Conservation (phyloP, 2,797 vertebrate species). For the Cynopterus sphinx region DNA sequence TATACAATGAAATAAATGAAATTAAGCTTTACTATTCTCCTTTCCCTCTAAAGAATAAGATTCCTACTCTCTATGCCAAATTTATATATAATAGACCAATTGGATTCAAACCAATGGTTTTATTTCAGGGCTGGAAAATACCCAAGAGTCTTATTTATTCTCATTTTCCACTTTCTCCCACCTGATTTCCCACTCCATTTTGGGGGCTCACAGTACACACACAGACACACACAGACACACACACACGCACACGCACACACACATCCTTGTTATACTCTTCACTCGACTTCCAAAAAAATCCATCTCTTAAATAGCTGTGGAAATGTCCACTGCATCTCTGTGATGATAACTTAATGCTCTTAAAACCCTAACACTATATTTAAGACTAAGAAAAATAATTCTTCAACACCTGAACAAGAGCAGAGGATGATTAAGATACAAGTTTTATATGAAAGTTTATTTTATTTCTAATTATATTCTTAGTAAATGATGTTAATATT, state of each 20-base stretch:
- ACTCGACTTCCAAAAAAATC: background rate
- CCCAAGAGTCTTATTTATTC: background rate
- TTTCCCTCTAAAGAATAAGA: background rate
- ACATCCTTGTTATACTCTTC: background rate
- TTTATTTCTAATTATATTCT: conserved; percentile 75
- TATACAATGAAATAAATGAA: background rate
- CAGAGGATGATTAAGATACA: conserved; percentile 70
- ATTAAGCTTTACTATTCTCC: background rate
- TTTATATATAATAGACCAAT: background rate
- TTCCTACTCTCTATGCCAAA: background rate
- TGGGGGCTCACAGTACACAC: background rate
- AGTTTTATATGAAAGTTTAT: conserved; percentile 69
- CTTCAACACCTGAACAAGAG: conserved; percentile 53
- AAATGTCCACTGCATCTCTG: background rate
- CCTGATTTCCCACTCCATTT: background rate
- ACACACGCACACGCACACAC: background rate
- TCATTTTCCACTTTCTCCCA: background rate
- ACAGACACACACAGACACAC: background rate
- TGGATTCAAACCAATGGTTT: background rate
- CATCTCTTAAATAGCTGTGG: background rate
- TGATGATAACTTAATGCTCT: background rate
- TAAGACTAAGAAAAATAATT: conserved; percentile 11
- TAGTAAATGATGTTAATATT: conserved; percentile 76
- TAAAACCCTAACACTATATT: background rate
- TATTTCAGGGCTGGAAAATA: conserved; percentile 38